Base-by-base conservation (phyloP, 2,888 invertebrate genomes). In the Fissipunctia ypsillon region DNA sequence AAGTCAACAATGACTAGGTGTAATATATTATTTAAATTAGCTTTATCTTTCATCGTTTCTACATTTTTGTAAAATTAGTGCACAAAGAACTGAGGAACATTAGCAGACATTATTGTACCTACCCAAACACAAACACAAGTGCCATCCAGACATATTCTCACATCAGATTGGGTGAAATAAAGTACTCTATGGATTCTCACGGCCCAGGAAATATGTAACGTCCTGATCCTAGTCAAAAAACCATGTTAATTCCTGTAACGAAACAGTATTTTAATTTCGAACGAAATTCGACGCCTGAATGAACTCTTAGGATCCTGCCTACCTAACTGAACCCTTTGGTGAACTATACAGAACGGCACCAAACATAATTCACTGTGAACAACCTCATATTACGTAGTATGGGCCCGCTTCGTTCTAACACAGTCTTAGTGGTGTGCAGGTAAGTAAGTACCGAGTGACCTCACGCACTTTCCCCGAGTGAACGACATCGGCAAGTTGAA, bases 381-480 rank as follows among this genome's bases (percentile, higher is more conserved):
- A 31, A 43, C 4, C 14, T 19, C 31, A n/a, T 41, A 61, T 19
- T 63, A 38, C 12, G 66, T 66, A 64, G 25, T 35, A 10, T 38
- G 67, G 38, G 48, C 22, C 35, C 10, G 45, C 38, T 22, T 65
- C 25, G 25, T 7, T 45, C n/a, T 28, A 35, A 7, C 19, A 19
- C 28, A 22, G 43, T 38, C 19, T 14, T 9, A 10, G n/a, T 60
- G 5, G 31, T 4, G 35, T 67, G 41, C n/a, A 31, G 28, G 7
- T 25, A 19, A 2, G 19, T 31, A 14, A 16, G 38, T 43, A 59
- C 19, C 14, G 12, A 57, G 48, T 65, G 65, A 50, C 64, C 75
- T 68, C 59, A 69, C 60, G 12, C 60, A 75, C 78, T 80, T 69
- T 75, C 80, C 22, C 35, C 38, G 56, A 50, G 74, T 64, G 31